Evolutionary conservation across 2,797 vertebrate species (phyloP), one percentile per base, ranked within the genome.

Genomic region (Pipistrellus pipistrellus): DNA sequence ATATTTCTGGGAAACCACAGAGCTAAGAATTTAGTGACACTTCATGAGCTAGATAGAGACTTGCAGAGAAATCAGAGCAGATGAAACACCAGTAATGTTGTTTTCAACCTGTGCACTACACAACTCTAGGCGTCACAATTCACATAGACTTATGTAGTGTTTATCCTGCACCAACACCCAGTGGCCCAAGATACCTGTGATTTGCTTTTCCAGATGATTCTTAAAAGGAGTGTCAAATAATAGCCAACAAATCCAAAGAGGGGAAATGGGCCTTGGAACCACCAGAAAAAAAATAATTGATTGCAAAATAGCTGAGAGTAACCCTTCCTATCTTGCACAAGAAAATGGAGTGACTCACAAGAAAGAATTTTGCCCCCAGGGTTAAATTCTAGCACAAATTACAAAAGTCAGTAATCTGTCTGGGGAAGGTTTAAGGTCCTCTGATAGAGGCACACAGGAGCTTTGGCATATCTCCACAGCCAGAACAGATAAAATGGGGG

Each of bases 261-360:
- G 15, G 77, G 48, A 86, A 71, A 23, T 41, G 44, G 46, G 51
- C 23, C 46, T 68, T 53, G 23, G 15, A 23, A n/a, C 12, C 62
- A 78, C 68, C 32, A 90, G 72, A 55, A 71, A 95, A 95, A 72
- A 88, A 25, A 11, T 90, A 80, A 81, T 23, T 90, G 20, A 88
- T 51, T 57, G 66, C 18, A 62, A 62, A 90, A 66, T 17, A 59
- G 59, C 32, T 44, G 46, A 87, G 55, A 80, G 20, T 66, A 76
- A 86, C 23, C 4, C 25, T 77, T 92, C 38, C 44, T 80, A 35
- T 57, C 23, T 85, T 35, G 7, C 14, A 55, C 14, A 81, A 62
- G 32, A 55, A 75, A 76, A 71, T 4, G 20, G 8, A 89, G 15
- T 46, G 38, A 51, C n/a, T 84, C 10, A 85, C 32, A 80, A 32